These are phyloP conservation scores for Drosophila paranaensis DNA, from an alignment of 2,888 invertebrate genomes.

Conservation along the genomic window DNA sequence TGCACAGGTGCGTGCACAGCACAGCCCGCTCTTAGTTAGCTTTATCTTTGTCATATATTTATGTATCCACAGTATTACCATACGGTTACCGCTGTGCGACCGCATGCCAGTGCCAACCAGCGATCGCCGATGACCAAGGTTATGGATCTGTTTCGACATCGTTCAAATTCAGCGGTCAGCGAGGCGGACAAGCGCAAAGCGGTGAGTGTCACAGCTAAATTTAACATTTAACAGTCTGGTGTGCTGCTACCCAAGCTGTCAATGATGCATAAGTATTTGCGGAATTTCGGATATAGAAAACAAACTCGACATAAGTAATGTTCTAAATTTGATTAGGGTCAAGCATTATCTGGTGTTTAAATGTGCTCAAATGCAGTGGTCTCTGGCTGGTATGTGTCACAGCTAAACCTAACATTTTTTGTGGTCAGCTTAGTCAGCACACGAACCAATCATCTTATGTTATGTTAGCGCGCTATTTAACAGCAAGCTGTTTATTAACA, in stretches of 20 bases:
- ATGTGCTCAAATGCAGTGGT: neutral
- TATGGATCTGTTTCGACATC: constrained; percentile 94
- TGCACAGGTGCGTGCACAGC: constrained; percentile 77
- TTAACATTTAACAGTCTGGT: constrained; percentile 5
- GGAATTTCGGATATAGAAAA: neutral
- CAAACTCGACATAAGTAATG: neutral
- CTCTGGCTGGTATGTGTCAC: neutral
- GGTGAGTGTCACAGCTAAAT: constrained; percentile 85
- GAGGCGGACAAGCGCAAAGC: constrained; percentile 90
- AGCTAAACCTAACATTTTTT: neutral
- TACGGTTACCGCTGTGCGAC: constrained; percentile 88
- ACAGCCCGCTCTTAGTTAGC: neutral
- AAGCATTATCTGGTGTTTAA: neutral
- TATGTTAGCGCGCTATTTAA: constrained; percentile 2
- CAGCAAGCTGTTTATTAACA: neutral
- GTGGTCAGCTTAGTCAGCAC: neutral
- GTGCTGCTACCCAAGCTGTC: neutral
- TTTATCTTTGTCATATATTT: neutral
- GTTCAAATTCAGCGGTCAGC: constrained; percentile 89
- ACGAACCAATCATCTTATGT: constrained; percentile 26
- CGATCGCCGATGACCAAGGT: constrained; percentile 95
- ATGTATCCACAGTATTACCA: constrained; percentile 88
- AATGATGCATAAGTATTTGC: too few relatives aligned
- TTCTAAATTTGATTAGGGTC: neutral
- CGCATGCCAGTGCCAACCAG: constrained; percentile 85